Percentiles rank a stretch among this genome's conserved stretches.
phyloP scores from a whole-genome alignment of 2,888 invertebrate genomes.

The Spilarctia lutea region DNA sequence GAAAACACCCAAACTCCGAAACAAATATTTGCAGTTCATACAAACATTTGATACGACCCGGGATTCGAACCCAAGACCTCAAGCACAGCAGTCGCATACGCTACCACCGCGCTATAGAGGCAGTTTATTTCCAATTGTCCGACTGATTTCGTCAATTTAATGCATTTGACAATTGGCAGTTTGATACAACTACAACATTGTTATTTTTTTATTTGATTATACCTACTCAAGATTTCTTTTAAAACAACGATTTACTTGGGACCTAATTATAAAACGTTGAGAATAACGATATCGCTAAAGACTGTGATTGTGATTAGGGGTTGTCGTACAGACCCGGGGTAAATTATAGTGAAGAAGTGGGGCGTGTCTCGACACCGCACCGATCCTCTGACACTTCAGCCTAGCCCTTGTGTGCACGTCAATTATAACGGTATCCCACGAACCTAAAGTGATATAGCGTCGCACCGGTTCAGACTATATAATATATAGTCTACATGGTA shows the following conservation, averaged over 20 bases:
- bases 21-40: no score
- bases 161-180: no score
- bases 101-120: no score
- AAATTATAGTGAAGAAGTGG: constrained; percentile 75
- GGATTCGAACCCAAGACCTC: no score
- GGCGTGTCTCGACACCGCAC: constrained; percentile 60
- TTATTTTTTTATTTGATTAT: no score
- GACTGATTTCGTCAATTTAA: no score
- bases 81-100: no score
- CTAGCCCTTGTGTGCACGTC: constrained; percentile 62
- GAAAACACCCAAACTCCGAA: no score
- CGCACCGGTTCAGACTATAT: constrained; percentile 20
- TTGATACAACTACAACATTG: no score
- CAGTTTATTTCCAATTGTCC: no score
- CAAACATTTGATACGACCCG: no score
- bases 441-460: constrained; percentile 54
- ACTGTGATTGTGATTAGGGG: constrained; percentile 62
- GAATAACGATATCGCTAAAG: constrained; percentile 66
- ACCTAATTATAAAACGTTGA: constrained; percentile 41
- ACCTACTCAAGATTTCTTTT: background rate
- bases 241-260: background rate
- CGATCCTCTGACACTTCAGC: constrained; percentile 77
- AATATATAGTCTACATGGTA: constrained; percentile 46
- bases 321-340: constrained; percentile 61
- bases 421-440: constrained; percentile 78